These are phyloP conservation scores for Pherbina coryleti DNA, from an alignment of 2,888 invertebrate genomes.

Conservation along the genomic window DNA sequence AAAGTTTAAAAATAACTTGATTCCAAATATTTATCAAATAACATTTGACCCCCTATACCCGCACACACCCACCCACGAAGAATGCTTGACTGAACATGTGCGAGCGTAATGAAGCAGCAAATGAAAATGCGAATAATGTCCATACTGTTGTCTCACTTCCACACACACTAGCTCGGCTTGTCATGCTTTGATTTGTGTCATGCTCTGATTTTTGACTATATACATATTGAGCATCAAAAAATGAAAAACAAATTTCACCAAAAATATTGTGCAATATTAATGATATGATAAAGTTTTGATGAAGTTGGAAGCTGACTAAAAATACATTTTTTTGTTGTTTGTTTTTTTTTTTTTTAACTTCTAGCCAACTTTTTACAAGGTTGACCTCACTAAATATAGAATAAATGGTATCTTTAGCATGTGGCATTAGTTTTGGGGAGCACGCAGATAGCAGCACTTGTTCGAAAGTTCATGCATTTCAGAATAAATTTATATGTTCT, in stretches of 20 bases:
- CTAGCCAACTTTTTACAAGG: neutral
- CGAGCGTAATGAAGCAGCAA: constrained; percentile 45
- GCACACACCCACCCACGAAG: no score
- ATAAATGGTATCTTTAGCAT: neutral
- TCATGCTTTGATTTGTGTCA: neutral
- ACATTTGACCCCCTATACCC: no score
- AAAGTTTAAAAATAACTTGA: no score
- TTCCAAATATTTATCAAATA: no score
- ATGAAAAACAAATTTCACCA: neutral
- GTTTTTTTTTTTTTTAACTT: neutral
- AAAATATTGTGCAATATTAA: neutral
- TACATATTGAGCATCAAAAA: neutral
- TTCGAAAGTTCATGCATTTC: neutral
- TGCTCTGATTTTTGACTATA: neutral
- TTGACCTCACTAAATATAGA: neutral
- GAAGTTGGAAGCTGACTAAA: neutral
- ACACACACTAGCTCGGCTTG: neutral
- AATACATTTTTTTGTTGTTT: neutral
- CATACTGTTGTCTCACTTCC: neutral
- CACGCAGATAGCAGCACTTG: no score
- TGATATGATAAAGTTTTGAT: neutral
- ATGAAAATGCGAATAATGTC: constrained; percentile 32
- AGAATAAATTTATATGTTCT: neutral
- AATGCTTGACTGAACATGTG: constrained; percentile 43
- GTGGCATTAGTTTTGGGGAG: no score